Percentiles rank a stretch among this genome's conserved stretches.
Conservation (phyloP, 1,140 invertebrate species). For the Drosophila subpulchrella region DNA sequence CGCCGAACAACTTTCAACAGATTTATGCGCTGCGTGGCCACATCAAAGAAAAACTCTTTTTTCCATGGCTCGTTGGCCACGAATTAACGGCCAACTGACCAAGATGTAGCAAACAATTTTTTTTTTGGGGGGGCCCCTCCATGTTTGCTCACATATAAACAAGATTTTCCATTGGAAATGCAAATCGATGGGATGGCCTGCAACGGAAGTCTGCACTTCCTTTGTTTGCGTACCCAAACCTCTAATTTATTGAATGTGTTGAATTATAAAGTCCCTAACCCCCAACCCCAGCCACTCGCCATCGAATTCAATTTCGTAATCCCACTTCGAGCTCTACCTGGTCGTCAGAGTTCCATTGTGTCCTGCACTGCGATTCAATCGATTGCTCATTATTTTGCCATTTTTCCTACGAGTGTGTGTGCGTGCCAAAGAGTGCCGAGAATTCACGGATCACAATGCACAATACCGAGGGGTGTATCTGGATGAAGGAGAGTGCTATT, state of each 20-base stretch:
- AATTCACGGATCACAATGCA: constrained; percentile 28
- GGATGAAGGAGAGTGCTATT: too few relatives aligned
- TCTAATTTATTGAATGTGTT: constrained; percentile 48
- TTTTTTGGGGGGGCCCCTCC: background rate
- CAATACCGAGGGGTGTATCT: constrained; percentile 61
- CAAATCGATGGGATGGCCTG: constrained; percentile 45
- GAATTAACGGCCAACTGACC: constrained; percentile 53
- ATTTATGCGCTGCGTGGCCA: constrained; percentile 68
- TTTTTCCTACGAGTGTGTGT: constrained; percentile 53
- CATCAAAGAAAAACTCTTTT: constrained; percentile 64
- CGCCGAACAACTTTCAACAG: constrained; percentile 52
- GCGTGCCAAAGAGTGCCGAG: constrained; percentile 59
- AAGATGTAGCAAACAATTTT: constrained; percentile 39
- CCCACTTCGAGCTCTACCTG: constrained; percentile 46
- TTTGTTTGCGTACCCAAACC: constrained; percentile 23
- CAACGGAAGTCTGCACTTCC: constrained; percentile 64
- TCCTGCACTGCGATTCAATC: constrained; percentile 39
- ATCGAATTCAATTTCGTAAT: constrained; percentile 49
- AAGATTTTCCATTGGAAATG: constrained; percentile 60
- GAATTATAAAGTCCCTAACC: constrained; percentile 20
- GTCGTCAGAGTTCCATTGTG: constrained; percentile 37
- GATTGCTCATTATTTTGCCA: constrained; percentile 81
- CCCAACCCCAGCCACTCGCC: background rate
- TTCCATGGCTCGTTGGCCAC: constrained; percentile 65
- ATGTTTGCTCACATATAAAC: constrained; percentile 38